Evolutionary conservation across 2,113 vertebrate genomes (phyloP), one percentile per base, ranked within the genome.

Genomic region (Pelobates fuscus): DNA sequence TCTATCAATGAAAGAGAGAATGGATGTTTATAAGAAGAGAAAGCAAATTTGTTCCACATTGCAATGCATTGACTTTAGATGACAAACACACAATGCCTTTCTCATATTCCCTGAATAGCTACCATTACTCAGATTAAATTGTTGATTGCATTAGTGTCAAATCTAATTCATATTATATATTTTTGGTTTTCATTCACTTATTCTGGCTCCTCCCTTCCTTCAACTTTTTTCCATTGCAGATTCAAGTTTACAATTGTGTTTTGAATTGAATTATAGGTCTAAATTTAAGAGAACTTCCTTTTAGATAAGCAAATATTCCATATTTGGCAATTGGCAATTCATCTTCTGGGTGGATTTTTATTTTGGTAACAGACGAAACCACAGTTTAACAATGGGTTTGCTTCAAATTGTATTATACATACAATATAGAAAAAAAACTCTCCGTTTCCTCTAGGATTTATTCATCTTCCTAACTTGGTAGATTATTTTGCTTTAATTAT

Each of bases 291-390:
- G 37, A 26, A 49, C 57, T 74, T 74, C n/a, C 30, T 25, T 29
- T 43, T 30, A n/a, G 62, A 66, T 74, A 74, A 66, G 62, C 54
- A 72, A 21, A 25, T 43, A 72, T 72, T 72, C 70, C 49, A 20
- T 54, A 30, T 63, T 72, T 72, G 59, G 59, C 59, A 72, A 63
- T 37, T 24, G 23, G 29, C 49, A 63, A 74, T 74, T n/a, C 12
- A 66, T 58, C 32, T 66, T 74, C 17, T 65, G 62, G 71, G 71
- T 58, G 62, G 61, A 20, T 58, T 30, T 55, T 66, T 29, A 41
- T 17, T 18, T 58, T 58, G 21, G 23, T 57, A 23, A 26, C 62
- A 66, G 52, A 49, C n/a, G 17, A 58, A 37, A 30, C 24, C 41
- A 30, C n/a, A 65, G 23, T n/a, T 12, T 23, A 63, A 65, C 71